phyloP scores from a whole-genome alignment of 2,797 vertebrate genomes.

The Parauchenoglanis ngamensis region DNA sequence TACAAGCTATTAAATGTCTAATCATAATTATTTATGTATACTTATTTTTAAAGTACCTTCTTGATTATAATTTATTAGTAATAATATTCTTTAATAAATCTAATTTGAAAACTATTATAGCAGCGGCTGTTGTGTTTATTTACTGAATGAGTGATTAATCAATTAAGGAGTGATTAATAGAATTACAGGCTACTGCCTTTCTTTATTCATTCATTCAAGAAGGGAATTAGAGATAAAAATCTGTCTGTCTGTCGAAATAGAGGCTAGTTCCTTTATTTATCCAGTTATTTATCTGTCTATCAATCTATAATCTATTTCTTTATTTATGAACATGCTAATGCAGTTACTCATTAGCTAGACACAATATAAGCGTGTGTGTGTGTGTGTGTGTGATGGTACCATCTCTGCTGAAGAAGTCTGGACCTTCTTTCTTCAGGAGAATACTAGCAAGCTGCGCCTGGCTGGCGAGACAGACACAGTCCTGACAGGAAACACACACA shows the following conservation, averaged over 20 bases:
- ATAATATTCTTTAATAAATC: not conserved
- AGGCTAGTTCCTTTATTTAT: too few relatives aligned
- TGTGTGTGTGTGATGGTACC: constrained; percentile 69
- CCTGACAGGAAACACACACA: constrained; percentile 69
- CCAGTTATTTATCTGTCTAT: too few relatives aligned
- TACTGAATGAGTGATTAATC: not conserved
- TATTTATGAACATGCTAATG: not conserved
- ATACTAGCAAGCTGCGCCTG: constrained; percentile 87
- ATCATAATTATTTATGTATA: not conserved
- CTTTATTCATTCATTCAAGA: not conserved
- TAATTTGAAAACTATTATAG: not conserved
- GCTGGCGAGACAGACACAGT: constrained; percentile 87
- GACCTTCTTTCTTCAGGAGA: constrained; percentile 89
- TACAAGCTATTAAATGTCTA: not conserved
- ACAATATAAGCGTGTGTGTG: not conserved
- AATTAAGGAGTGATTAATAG: not conserved
- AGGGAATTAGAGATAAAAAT: too few relatives aligned
- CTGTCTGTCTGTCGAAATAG: too few relatives aligned
- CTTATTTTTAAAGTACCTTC: not conserved
- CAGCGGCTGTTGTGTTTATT: not conserved
- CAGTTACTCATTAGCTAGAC: not conserved
- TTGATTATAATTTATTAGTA: not conserved
- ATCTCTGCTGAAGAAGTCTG: constrained; percentile 85
- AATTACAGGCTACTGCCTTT: not conserved
- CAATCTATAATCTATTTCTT: too few relatives aligned